Evolutionary conservation across 2,888 invertebrate species (phyloP).

Genomic region (Habroteleia sp.): DNA sequence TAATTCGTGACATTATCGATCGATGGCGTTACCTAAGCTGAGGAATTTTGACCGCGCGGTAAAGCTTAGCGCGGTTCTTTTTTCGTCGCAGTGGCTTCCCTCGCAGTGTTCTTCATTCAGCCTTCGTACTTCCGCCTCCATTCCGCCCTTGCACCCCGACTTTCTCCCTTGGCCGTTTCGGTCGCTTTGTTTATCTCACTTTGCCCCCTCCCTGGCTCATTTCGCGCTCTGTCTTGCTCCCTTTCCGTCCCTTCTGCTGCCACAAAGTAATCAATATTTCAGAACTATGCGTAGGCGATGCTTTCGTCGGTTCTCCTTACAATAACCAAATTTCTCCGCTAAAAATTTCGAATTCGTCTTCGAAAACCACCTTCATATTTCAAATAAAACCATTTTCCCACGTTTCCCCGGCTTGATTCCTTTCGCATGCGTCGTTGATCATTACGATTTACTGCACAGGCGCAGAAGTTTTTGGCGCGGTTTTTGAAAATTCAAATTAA

Average conservation of each 20-base stretch:
- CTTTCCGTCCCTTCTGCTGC: conserved; percentile 68
- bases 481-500: too few relatives aligned
- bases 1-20: conserved; percentile 50
- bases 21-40: conserved; percentile 29
- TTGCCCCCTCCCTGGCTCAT: conserved; percentile 44
- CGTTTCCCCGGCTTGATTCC: too few relatives aligned
- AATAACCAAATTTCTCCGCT: conserved; percentile 38
- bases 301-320: conserved; percentile 68
- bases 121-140: conserved; percentile 63
- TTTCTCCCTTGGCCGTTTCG: conserved; percentile 54
- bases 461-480: too few relatives aligned
- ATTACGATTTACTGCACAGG: too few relatives aligned
- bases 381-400: too few relatives aligned
- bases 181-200: conserved; percentile 56
- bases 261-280: conserved; percentile 79
- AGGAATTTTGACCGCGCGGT: conserved; percentile 54
- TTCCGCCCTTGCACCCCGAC: conserved; percentile 52
- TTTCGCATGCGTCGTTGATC: too few relatives aligned
- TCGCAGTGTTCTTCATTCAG: conserved; percentile 49
- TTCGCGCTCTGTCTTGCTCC: conserved; percentile 58
- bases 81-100: conserved; percentile 56
- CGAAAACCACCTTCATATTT: too few relatives aligned
- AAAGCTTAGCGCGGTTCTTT: conserved; percentile 43
- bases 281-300: conserved; percentile 75
- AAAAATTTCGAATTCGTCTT: too few relatives aligned